Percentiles rank a stretch among this genome's conserved stretches.
Conservation (phyloP, 1,140 invertebrate species). For the Idris sp. region DNA sequence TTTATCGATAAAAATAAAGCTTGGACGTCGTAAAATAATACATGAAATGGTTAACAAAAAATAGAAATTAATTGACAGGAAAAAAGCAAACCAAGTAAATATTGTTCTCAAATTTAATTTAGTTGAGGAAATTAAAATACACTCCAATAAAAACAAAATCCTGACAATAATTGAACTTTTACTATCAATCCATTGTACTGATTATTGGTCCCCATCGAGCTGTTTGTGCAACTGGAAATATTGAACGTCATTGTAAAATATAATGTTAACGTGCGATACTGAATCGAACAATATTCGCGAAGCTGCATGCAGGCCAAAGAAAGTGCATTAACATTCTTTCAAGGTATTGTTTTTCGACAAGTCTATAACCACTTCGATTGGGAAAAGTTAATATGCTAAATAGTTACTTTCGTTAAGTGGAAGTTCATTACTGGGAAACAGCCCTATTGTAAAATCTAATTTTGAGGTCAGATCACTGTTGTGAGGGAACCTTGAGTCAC, state of each 20-base stretch:
- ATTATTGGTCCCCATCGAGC: no score
- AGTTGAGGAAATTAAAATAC: no score
- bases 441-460: conserved; percentile 27
- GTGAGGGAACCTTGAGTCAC: conserved; percentile 24
- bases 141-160: no score
- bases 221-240: conserved; percentile 12
- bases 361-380: conserved; percentile 6
- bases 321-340: conserved; percentile 10
- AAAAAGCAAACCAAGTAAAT: no score
- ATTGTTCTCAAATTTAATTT: no score
- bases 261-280: conserved; percentile 4
- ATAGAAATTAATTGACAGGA: no score
- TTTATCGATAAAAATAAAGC: conserved; percentile 3
- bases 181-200: no score
- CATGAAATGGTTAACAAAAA: conserved; percentile 13
- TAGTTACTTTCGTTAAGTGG: conserved; percentile 22
- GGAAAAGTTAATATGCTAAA: conserved; percentile 35
- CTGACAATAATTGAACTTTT: no score
- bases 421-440: conserved; percentile 18
- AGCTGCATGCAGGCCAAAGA: not conserved
- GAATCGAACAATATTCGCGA: conserved; percentile 2
- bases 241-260: conserved; percentile 8
- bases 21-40: conserved; percentile 2
- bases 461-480: conserved; percentile 22
- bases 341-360: conserved; percentile 19